Base-by-base conservation (phyloP, 2,888 invertebrate genomes). In the Acleris literana region DNA sequence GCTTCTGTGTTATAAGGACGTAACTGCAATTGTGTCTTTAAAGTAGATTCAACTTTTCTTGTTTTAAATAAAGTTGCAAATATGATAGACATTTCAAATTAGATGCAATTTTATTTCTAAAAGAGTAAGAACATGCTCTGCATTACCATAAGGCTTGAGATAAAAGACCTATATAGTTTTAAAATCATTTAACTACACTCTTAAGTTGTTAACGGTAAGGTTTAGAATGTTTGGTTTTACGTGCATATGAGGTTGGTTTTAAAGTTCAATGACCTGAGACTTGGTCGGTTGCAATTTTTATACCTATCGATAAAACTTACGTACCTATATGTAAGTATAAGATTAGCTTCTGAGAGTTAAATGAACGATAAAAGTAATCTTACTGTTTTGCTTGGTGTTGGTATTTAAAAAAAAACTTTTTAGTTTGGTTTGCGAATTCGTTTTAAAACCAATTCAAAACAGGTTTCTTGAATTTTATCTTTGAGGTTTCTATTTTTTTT, bases 71-170 rank as follows among this genome's bases (percentile, higher is more conserved):
- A 39, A 16, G 13, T 54, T 1, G 39, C 39, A 39, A 39, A 13
- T 39, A 33, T 39, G 18, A 39, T 33, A 1, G 11, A 18, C 20
- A 39, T 18, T 54, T 54, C 13, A 33, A 18, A 18, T 0, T 29
- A 59, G 39, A 48, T 54, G 53, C 48, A 53, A 58, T 39, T 49
- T 17, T 53, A 48, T 64, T 39, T 9, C 18, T 54, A 9, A 17
- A 29, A 43, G 6, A 25, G n/a, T 48, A 9, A 44, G 55, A 16
- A 51, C 49, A 20, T 68, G 63, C 43, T 58, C 29, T 44, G 58
- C 64, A 64, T 68, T 68, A 64, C 56, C 68, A 63, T 68, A 66
- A 61, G 33, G 44, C 22, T 22, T 39, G 51, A 61, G 65, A 65
- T 65, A 65, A 65, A 39, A 39, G 39, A 39, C 39, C 39, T 39